A percentile compares a stretch with the other conserved stretches of the same genome.
Evolutionary conservation across 2,797 vertebrate species (phyloP).

Genomic region (Pipistrellus kuhlii): DNA sequence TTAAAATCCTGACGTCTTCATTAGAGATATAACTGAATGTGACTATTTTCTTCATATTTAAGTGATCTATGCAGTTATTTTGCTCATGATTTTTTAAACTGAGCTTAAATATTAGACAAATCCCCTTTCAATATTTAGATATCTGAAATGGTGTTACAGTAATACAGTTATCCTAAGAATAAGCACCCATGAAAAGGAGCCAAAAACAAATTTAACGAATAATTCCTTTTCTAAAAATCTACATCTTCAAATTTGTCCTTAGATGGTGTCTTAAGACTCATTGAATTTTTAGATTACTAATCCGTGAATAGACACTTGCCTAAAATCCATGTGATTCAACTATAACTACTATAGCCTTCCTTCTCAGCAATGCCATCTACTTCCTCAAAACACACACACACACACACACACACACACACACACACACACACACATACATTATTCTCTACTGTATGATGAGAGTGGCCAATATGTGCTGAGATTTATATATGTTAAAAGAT

Average conservation of each 20-base stretch:
- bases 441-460: not conserved
- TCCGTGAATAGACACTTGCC: not conserved
- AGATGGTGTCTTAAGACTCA: not conserved
- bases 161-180: slow-evolving; percentile 36
- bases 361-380: not conserved
- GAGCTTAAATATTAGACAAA: not conserved
- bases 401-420: not conserved
- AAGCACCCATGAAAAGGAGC: not conserved
- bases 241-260: not conserved
- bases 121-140: not conserved
- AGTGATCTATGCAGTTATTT: not conserved
- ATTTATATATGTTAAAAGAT: not conserved
- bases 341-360: not conserved
- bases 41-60: not conserved
- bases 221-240: not conserved
- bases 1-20: not conserved
- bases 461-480: not conserved
- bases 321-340: not conserved
- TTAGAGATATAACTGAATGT: not conserved
- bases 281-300: slow-evolving; percentile 35
- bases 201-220: not conserved
- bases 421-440: not conserved
- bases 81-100: slow-evolving; percentile 18
- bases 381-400: not conserved
- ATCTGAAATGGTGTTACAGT: not conserved